Conservation (phyloP, 30 jellyfish, hydroid and myxozoan species). For the Phacellophora camtschatica region DNA sequence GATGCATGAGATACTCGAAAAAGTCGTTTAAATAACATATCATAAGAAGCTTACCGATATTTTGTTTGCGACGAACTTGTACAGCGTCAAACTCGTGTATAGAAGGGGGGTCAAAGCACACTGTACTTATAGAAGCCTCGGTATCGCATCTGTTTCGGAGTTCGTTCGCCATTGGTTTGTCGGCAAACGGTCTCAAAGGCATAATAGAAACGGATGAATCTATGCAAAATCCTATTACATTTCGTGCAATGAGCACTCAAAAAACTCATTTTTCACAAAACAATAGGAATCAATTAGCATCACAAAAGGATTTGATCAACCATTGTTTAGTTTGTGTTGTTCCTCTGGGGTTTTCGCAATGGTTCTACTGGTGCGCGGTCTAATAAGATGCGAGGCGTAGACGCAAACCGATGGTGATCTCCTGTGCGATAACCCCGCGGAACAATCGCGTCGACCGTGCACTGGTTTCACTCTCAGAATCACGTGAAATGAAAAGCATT, state of each 20-base stretch:
- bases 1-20: no score
- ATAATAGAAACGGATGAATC: slow-evolving; percentile 74
- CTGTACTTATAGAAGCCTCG: slow-evolving; percentile 64
- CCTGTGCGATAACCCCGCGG: slow-evolving; percentile 29
- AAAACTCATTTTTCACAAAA: slow-evolving; percentile 50
- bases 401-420: not conserved
- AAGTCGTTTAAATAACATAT: no score
- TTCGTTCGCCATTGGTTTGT: slow-evolving; percentile 72
- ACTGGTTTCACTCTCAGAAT: slow-evolving; percentile 54
- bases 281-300: slow-evolving; percentile 32
- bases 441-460: slow-evolving; percentile 42
- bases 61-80: slow-evolving; percentile 17
- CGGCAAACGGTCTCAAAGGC: slow-evolving; percentile 75
- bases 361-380: slow-evolving; percentile 9
- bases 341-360: not conserved
- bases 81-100: slow-evolving; percentile 36
- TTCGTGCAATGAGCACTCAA: slow-evolving; percentile 71
- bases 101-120: slow-evolving; percentile 49
- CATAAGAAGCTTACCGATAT: slow-evolving; percentile 41
- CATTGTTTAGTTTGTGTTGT: slow-evolving; percentile 10
- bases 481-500: slow-evolving; percentile 55
- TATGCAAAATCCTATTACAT: slow-evolving; percentile 65
- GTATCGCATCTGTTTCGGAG: slow-evolving; percentile 62
- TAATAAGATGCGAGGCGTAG: not conserved
- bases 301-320: slow-evolving; percentile 32